phyloP scores from a whole-genome alignment of 2,797 vertebrate species.

The Pseudochirops cupreus region DNA sequence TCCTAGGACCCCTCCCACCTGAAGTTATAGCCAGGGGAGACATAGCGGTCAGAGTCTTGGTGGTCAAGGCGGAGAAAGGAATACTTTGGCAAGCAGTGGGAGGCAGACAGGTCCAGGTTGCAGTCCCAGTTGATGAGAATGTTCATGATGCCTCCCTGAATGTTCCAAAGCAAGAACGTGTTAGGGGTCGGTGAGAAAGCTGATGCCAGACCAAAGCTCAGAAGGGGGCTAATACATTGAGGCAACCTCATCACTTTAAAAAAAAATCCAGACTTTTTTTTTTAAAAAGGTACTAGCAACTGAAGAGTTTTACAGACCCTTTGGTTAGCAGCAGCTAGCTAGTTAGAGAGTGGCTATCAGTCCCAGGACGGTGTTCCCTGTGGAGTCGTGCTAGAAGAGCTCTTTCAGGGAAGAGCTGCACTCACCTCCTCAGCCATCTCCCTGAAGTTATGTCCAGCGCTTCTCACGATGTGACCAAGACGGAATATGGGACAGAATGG shows the following conservation, averaged over 20 bases:
- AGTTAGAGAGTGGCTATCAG: not conserved
- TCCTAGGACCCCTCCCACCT: conserved; percentile 82
- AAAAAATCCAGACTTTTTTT: not conserved
- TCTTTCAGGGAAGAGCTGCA: not conserved
- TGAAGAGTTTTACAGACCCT: not conserved
- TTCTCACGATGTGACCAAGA: conserved; percentile 88
- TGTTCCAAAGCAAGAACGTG: not conserved
- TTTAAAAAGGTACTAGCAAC: not conserved
- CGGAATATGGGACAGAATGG: conserved; percentile 94
- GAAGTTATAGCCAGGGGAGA: conserved; percentile 94
- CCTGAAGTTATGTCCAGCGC: conserved; percentile 91
- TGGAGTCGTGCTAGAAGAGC: not conserved
- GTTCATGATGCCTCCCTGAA: conserved; percentile 93
- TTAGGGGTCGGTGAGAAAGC: not conserved
- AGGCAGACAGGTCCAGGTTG: conserved; percentile 89
- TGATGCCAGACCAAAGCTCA: not conserved
- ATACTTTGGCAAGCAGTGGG: conserved; percentile 90
- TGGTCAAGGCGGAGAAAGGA: conserved; percentile 92
- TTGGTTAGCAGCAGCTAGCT: not conserved
- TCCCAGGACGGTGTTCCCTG: not conserved
- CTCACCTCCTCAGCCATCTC: conserved; percentile 92
- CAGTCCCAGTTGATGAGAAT: conserved; percentile 94
- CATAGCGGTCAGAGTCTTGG: conserved; percentile 85
- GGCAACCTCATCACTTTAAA: not conserved
- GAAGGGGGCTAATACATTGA: not conserved